Evolutionary conservation across 1,140 invertebrate genomes (phyloP), one percentile per base, ranked within the genome.

Genomic region (Tetranychus cinnabarinus): DNA sequence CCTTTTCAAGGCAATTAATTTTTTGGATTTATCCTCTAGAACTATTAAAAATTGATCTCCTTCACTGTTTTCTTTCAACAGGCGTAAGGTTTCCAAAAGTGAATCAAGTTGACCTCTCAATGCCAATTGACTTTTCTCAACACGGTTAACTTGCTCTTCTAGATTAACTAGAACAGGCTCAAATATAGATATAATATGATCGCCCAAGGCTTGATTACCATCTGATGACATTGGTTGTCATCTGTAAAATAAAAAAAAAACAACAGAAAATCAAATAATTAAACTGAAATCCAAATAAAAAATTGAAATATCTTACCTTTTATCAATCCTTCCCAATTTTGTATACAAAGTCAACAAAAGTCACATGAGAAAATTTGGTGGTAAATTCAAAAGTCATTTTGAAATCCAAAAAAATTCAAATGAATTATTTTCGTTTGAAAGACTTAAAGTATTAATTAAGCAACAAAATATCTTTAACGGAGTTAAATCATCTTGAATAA

Each of bases 11-110:
- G 56, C 39, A 10, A 61, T 36, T 23, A 65, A 47, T 48, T 59
- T 59, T 42, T 48, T 60, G 10, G 63, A 54, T 34, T 64, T 65
- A 12, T 64, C 62, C 13, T 63, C 59, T 1, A 65, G 10, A 42
- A 48, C 55, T 31, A 4, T 42, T 2, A 39, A 13, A n/a, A 63
- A 57, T 23, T 34, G 35, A n/a, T 61, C 54, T 3, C 56, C 23
- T 31, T 62, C 46, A 39, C 31, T 13, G 3, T 54, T 59, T 6
- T 2, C 7, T 37, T 63, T 63, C 13, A 65, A 56, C 10, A 60
- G 35, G 4, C 62, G 3, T 36, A 65, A 48, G 5, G 52, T 15
- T 5, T 45, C 8, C 10, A 60, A 8, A 4, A 65, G 31, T 13
- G 13, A 2, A 35, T 54, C 48, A 13, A 65, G 39, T 47, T 65